Base-by-base conservation (phyloP, 1,140 invertebrate species). In the Pseudachorutes palmiensis region DNA sequence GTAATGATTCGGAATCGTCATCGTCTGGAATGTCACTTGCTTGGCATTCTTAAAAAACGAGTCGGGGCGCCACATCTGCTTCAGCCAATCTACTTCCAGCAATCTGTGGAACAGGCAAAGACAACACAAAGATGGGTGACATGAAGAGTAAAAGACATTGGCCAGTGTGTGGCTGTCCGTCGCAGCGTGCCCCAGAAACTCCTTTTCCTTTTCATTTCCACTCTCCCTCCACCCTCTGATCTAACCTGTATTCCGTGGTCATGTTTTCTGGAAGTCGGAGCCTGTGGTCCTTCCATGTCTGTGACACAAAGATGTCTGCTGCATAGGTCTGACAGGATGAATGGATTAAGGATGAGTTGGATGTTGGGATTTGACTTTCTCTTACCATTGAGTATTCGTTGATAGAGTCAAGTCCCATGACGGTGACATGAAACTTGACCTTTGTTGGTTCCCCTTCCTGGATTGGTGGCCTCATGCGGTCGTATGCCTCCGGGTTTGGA, bases 1-100 rank as follows among this genome's bases (percentile, higher is more conserved):
- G 72, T 92, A 92, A 76, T 94, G 91, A 79, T 94, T 94, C 0
- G 91, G 91, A 70, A 94, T 91, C 51, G 90, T 94, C 91, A 94
- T 94, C 0, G 90, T 91, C 78, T 93, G 90, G 76, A 94, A 94
- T 1, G 90, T 93, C 0, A 94, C 91, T 9, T 89, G 89, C 79
- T 94, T 94, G 33, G 91, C 91, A 77, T 78, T 78, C 68, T 78
- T 78, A 74, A 78, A 78, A 69, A 76, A 78, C 3, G 76, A 76
- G 66, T 78, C 91, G 0, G 91, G 91, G 57, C 90, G 80, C 91
- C 91, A 94, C 85, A 93, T 92, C 70, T 91, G 87, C 75, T 92
- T 91, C 62, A 92, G 75, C 89, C 90, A 92, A 73, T 91, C 89
- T 2, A 92, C 88, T 79, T 92, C 89, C 26, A 92, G 77, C 58